Evolutionary conservation across 2,888 invertebrate genomes (phyloP).

Genomic region (Cosmorhoe ocellata): DNA sequence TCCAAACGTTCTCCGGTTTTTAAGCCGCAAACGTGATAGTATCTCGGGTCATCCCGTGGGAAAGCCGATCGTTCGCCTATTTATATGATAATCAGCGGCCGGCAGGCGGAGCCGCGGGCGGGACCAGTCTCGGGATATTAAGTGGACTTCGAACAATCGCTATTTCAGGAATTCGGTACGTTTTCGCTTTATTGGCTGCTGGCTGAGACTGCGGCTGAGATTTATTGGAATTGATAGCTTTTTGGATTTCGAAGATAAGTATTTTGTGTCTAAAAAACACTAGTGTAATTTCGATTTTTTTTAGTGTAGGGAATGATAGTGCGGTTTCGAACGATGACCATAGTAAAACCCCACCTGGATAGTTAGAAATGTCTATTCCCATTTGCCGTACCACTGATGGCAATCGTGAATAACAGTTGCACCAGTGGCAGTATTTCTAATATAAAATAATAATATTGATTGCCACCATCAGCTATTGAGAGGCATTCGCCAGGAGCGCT

Average conservation of each 20-base stretch:
- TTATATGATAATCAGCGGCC: slow-evolving; percentile 53
- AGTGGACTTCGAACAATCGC: slow-evolving; percentile 16
- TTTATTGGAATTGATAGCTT: slow-evolving; percentile 18
- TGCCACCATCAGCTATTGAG: too few relatives aligned
- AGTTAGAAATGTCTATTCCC: too few relatives aligned
- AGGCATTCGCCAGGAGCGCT: too few relatives aligned
- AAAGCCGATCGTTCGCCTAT: slow-evolving; percentile 46
- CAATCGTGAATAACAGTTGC: too few relatives aligned
- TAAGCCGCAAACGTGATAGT: slow-evolving; percentile 29
- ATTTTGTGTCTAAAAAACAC: too few relatives aligned
- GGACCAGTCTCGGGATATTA: slow-evolving; percentile 33
- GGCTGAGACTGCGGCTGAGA: slow-evolving; percentile 7
- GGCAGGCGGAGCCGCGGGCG: slow-evolving; percentile 16
- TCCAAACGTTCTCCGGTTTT: slow-evolving; percentile 20
- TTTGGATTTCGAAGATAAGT: background rate
- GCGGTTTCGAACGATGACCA: too few relatives aligned
- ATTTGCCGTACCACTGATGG: too few relatives aligned
- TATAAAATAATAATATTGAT: too few relatives aligned
- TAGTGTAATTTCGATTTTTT: background rate
- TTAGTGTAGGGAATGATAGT: too few relatives aligned
- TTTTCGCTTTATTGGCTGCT: slow-evolving; percentile 16
- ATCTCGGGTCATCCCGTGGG: slow-evolving; percentile 36
- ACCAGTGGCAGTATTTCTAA: too few relatives aligned
- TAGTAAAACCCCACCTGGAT: too few relatives aligned
- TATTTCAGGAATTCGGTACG: slow-evolving; percentile 21